phyloP scores from a whole-genome alignment of 2,797 vertebrate genomes.

The Apodemus agrarius region DNA sequence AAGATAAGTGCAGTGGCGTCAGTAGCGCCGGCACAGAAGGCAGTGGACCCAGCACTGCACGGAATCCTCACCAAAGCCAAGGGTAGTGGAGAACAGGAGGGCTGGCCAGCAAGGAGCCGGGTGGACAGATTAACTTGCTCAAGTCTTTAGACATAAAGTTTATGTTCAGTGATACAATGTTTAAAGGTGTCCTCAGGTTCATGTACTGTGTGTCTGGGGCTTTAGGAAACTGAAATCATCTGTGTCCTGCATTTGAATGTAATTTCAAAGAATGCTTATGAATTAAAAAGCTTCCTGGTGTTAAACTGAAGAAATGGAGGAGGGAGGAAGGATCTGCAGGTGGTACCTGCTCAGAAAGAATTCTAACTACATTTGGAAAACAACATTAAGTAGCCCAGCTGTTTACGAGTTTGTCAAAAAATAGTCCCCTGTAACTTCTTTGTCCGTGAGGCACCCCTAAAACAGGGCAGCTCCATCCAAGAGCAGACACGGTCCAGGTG shows the following conservation, averaged over 20 bases:
- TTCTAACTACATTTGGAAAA: slow-evolving; percentile 2
- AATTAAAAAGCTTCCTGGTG: slow-evolving; percentile 14
- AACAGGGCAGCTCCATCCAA: not conserved
- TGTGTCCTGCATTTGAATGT: slow-evolving; percentile 41
- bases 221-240: slow-evolving; percentile 34
- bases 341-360: not conserved
- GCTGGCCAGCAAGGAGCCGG: not conserved
- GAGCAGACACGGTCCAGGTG: not conserved
- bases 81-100: not conserved
- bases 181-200: not conserved
- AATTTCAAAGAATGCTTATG: slow-evolving; percentile 36
- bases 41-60: not conserved
- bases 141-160: not conserved
- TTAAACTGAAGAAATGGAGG: slow-evolving; percentile 37
- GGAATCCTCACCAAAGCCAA: not conserved
- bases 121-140: not conserved
- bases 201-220: not conserved
- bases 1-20: slow-evolving; percentile 21
- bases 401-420: slow-evolving; percentile 11
- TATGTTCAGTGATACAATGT: not conserved
- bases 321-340: not conserved
- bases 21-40: not conserved
- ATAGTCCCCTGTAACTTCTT: not conserved
- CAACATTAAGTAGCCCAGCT: not conserved
- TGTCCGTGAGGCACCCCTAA: not conserved